Base-by-base conservation (phyloP, 2,113 vertebrate species). In the Malaclemys terrapin region DNA sequence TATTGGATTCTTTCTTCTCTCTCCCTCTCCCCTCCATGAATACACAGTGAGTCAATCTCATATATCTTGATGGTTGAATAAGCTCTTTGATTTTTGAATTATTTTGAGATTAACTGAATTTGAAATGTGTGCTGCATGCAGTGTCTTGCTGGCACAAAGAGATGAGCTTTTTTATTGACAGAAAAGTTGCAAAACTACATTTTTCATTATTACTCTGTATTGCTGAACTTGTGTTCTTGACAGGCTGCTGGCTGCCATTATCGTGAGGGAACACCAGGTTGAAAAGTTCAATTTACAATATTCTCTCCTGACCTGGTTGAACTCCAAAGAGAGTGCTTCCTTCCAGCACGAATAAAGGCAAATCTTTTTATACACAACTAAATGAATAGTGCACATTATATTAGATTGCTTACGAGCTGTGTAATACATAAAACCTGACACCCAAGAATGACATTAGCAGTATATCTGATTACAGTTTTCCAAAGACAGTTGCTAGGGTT, bases 1-100 rank as follows among this genome's bases (percentile, higher is more conserved):
- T 98, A 98, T 96, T 82, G 95, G 96, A 98, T 98, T 98, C 95
- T 97, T 97, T 91, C 93, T 87, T 97, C 95, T 84, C 85, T 82
- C 87, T 92, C 22, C 76, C 92, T 91, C 35, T 95, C 90, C 97
- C 97, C 92, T 96, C 95, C 92, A 91, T 97, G 97, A 98, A 98
- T 98, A 97, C 96, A 91, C 95, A 98, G 97, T 24, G 94, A 98
- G 96, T 97, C 97, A 98, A 98, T 98, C 97, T 98, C 92, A 82
- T 96, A 84, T 93, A 96, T 97, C 98, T 98, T 98, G 98, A 98
- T 97, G 97, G 95, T 97, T 98, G 98, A 98, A 98, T 97, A 98
- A 98, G 91, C 97, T 97, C 97, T 98, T 98, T 98, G 98, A 98
- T 98, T 98, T 98, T 96, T 98, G 98, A 98, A 98, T 98, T 98